phyloP scores from a whole-genome alignment of 2,113 vertebrate species.

The Pomatorhinus ruficollis region DNA sequence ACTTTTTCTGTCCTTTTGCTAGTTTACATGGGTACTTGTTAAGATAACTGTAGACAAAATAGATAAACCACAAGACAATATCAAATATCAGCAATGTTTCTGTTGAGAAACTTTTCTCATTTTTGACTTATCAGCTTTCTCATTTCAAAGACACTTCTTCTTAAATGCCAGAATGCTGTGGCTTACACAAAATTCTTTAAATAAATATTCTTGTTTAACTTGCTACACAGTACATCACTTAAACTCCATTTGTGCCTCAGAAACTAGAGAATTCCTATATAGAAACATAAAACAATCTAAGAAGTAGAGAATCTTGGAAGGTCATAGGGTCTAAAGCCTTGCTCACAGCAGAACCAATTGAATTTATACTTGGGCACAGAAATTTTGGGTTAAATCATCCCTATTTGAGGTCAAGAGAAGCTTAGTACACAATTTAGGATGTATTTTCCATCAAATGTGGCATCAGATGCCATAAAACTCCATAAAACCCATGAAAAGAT shows the following conservation, averaged over 20 bases:
- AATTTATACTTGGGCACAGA: background rate
- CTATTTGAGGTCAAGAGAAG: background rate
- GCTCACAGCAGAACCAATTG: background rate
- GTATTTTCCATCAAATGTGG: background rate
- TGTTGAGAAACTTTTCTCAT: background rate
- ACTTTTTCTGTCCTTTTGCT: background rate
- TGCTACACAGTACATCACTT: background rate
- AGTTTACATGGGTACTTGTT: background rate
- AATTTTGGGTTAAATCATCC: background rate
- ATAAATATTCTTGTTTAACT: background rate
- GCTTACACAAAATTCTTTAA: background rate
- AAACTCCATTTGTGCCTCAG: background rate
- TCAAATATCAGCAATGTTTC: background rate
- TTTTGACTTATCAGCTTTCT: background rate
- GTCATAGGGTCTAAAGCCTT: background rate
- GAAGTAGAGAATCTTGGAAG: background rate
- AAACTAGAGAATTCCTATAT: background rate
- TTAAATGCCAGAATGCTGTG: background rate
- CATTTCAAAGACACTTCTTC: background rate
- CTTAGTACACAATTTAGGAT: background rate
- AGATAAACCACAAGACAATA: background rate
- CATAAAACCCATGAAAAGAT: background rate
- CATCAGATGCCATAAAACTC: background rate
- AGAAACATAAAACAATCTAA: background rate
- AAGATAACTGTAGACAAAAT: background rate